These are phyloP conservation scores for Melipona beecheii DNA, from an alignment of 2,888 invertebrate genomes.

Conservation along the genomic window DNA sequence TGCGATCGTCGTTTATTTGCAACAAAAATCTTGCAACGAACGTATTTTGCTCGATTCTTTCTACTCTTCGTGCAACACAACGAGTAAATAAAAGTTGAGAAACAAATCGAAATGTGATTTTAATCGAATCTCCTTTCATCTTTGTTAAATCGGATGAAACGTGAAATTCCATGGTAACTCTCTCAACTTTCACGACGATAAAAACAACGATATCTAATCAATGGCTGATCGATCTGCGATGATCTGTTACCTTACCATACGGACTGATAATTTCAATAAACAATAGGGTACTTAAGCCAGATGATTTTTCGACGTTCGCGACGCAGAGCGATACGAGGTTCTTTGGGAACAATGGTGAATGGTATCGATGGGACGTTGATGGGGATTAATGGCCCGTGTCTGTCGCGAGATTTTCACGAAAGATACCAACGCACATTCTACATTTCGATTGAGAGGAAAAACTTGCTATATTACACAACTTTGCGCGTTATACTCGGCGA, in stretches of 20 bases:
- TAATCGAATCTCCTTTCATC: too few species aligned
- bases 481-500: not conserved
- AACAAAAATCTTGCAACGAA: too few species aligned
- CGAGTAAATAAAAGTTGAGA: too few species aligned
- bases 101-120: too few species aligned
- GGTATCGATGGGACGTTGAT: conserved; percentile 32
- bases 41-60: too few species aligned
- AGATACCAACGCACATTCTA: not conserved
- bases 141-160: not conserved
- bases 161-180: not conserved
- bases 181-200: not conserved
- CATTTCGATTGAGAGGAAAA: not conserved
- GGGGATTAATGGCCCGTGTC: conserved; percentile 28
- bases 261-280: conserved; percentile 19
- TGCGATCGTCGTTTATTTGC: too few species aligned
- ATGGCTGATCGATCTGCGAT: not conserved
- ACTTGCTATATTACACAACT: not conserved
- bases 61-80: too few species aligned
- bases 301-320: conserved; percentile 17
- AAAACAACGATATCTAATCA: not conserved
- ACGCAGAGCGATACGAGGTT: not conserved
- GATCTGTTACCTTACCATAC: not conserved
- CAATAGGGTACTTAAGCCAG: conserved; percentile 18
- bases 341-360: conserved; percentile 25
- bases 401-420: conserved; percentile 22